Evolutionary conservation across 2,797 vertebrate species (phyloP).

Genomic region (Adrianichthys oophorus): DNA sequence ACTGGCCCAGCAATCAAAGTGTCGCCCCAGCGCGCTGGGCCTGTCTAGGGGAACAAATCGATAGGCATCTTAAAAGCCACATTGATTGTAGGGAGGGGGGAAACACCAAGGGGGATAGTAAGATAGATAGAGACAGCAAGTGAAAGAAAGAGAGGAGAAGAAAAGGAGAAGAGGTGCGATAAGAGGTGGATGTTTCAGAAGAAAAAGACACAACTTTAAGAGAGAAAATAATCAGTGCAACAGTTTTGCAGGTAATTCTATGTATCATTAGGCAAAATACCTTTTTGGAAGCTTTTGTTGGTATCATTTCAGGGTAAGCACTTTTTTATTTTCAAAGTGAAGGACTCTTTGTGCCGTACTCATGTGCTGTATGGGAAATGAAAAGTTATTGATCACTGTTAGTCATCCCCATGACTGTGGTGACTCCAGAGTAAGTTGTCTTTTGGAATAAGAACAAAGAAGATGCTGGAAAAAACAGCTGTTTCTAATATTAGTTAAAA

Average conservation of each 20-base stretch:
- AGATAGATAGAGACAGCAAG: slow-evolving; percentile 76
- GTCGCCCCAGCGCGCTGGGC: slow-evolving; percentile 80
- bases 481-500: too few species aligned
- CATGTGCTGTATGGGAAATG: not conserved
- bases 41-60: slow-evolving; percentile 85
- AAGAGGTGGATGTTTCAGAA: slow-evolving; percentile 73
- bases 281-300: slow-evolving; percentile 27
- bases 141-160: slow-evolving; percentile 64
- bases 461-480: too few species aligned
- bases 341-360: not conserved
- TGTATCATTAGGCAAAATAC: slow-evolving; percentile 45
- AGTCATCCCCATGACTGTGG: not conserved
- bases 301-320: not conserved
- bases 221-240: slow-evolving; percentile 30
- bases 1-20: slow-evolving; percentile 87
- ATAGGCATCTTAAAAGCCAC: slow-evolving; percentile 87
- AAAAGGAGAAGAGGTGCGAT: slow-evolving; percentile 66
- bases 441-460: too few species aligned
- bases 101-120: slow-evolving; percentile 78
- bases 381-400: slow-evolving; percentile 14
- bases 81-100: slow-evolving; percentile 85
- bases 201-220: slow-evolving; percentile 48
- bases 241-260: slow-evolving; percentile 53
- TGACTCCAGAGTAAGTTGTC: not conserved
- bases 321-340: too few species aligned